Evolutionary conservation across 2,113 vertebrate species (phyloP), one percentile per base, ranked within the genome.

Genomic region (Mola mola): DNA sequence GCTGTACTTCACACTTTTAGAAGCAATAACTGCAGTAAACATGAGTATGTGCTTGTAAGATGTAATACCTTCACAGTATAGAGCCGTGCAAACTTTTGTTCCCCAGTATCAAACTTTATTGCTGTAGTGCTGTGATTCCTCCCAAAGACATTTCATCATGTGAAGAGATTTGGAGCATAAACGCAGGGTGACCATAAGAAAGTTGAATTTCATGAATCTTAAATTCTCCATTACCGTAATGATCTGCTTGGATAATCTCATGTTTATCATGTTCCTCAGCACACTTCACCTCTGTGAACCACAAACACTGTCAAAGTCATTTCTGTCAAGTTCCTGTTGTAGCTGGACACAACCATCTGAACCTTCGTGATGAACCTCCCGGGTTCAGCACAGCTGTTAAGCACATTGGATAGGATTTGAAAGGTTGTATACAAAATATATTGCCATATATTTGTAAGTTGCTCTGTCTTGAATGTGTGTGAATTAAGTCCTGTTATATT

Each of bases 121-220:
- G 7, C 46, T 31, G 8, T 36, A 0, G 66, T 25, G 15, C 52
- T 41, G 31, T 42, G 33, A 61, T 51, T 76, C 20, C 51, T 69
- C 37, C 42, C 17, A 28, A 17, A 61, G 28, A 58, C 15, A 13
- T 73, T 52, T 66, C 2, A 60, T 70, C 40, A 55, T 57, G 22
- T 59, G 33, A 52, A 43, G 46, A 65, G 58, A 43, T 62, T n/a
- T 15, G 34, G 43, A 20, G 55, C 63, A 59, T 41, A 42, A 16
- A 22, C 28, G 59, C 46, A 17, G n/a, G 64, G 4, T 42, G 40
- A 49, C 41, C 60, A 62, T 43, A 41, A 50, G 17, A 66, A 72
- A 66, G 29, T 44, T 75, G 47, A 78, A n/a, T 64, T 84, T 79
- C 55, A 77, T 81, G 25, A 67, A 67, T 78, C 25, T 75, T 78